A percentile compares a stretch with the other conserved stretches of the same genome.
Evolutionary conservation across 1,140 invertebrate species (phyloP).

Genomic region (Bemisia tabaci): DNA sequence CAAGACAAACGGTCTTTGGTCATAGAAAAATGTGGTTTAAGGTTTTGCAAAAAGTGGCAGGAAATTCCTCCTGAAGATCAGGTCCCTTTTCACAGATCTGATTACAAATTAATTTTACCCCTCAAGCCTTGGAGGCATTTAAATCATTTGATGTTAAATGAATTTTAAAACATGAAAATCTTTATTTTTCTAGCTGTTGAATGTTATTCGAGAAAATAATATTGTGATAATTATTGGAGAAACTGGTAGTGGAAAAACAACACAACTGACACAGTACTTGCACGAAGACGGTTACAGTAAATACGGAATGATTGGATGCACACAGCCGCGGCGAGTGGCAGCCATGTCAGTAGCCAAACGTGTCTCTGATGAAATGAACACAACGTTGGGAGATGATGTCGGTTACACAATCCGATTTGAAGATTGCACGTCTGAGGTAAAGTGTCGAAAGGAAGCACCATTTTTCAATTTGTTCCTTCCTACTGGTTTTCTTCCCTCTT

Average conservation of each 20-base stretch:
- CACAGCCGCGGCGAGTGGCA: slow-evolving; percentile 80
- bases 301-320: slow-evolving; percentile 75
- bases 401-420: slow-evolving; percentile 99
- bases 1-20: too few species aligned
- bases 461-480: neutral
- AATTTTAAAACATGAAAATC: too few species aligned
- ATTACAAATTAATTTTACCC: too few species aligned
- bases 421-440: slow-evolving; percentile 87
- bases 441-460: too few species aligned
- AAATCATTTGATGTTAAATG: too few species aligned
- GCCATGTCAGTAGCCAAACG: slow-evolving; percentile 99
- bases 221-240: slow-evolving; percentile 92
- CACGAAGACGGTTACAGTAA: slow-evolving; percentile 95
- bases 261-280: slow-evolving; percentile 96
- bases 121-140: too few species aligned
- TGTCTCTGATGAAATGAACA: slow-evolving; percentile 95
- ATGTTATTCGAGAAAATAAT: slow-evolving; percentile 87
- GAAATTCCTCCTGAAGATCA: too few species aligned
- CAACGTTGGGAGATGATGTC: slow-evolving; percentile 59
- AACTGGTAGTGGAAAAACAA: slow-evolving; percentile 98
- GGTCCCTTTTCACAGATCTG: too few species aligned
- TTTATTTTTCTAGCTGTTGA: slow-evolving; percentile 48
- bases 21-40: too few species aligned
- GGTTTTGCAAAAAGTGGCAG: too few species aligned
- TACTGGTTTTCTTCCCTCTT: too few species aligned